Evolutionary conservation across 2,113 vertebrate genomes (phyloP).

Genomic region (Taurulus bubalis): DNA sequence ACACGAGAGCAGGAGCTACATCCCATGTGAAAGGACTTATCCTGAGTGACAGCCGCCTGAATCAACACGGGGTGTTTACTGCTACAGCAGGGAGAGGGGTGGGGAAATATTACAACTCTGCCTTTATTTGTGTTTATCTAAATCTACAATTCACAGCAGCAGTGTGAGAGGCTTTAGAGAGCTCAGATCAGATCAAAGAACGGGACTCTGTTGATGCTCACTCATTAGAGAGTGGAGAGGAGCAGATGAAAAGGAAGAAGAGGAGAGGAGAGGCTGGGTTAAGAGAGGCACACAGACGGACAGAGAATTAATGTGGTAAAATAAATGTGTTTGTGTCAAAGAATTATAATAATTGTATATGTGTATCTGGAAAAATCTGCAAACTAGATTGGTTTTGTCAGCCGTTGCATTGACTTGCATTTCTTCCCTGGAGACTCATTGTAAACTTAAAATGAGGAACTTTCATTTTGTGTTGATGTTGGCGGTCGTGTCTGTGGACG

Average conservation of each 20-base stretch:
- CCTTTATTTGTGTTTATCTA: neutral
- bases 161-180: constrained; percentile 23
- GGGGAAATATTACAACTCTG: neutral
- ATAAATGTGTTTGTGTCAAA: no score
- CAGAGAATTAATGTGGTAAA: neutral
- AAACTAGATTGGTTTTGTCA: neutral
- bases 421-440: neutral
- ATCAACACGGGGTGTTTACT: constrained; percentile 19
- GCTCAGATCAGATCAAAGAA: constrained; percentile 50
- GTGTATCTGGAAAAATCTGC: neutral
- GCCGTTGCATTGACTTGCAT: neutral
- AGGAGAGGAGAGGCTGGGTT: neutral
- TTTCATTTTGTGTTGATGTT: no score
- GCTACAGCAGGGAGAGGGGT: neutral
- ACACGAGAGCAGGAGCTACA: neutral
- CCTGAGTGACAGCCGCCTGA: constrained; percentile 28
- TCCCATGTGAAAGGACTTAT: neutral
- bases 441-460: no score
- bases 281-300: neutral
- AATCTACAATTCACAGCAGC: constrained; percentile 11
- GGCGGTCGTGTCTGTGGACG: no score
- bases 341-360: neutral
- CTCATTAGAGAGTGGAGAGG: constrained; percentile 30
- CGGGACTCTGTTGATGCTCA: constrained; percentile 24
- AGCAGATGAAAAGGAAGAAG: constrained; percentile 14